Percentiles rank a stretch among this genome's conserved stretches.
Evolutionary conservation across 2,888 invertebrate species (phyloP).

Genomic region (Drosophila neotestacea): DNA sequence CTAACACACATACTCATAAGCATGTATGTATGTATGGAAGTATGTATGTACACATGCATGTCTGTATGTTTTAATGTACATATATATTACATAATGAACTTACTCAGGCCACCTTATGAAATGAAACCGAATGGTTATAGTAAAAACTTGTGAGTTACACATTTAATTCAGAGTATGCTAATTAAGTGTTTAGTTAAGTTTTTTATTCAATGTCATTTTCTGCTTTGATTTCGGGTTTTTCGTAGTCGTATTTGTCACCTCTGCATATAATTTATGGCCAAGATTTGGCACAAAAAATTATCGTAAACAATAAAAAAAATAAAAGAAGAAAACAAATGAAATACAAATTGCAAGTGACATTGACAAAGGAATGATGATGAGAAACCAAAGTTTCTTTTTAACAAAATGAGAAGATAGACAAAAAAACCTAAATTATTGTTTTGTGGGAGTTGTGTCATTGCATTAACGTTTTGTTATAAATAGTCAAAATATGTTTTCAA

Average conservation of each 20-base stretch:
- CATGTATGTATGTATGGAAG: background rate
- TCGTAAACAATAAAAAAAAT: background rate
- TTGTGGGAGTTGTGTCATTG: constrained; percentile 48
- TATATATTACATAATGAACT: constrained; percentile 35
- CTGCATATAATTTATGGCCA: constrained; percentile 51
- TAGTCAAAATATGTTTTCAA: constrained; percentile 45
- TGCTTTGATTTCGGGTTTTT: constrained; percentile 25
- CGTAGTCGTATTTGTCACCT: constrained; percentile 36
- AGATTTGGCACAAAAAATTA: constrained; percentile 48
- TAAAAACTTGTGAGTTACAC: constrained; percentile 26
- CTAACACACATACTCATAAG: constrained; percentile 15
- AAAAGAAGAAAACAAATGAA: constrained; percentile 18
- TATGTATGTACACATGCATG: background rate
- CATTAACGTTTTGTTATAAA: constrained; percentile 40
- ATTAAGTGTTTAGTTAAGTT: constrained; percentile 31
- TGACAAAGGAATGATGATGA: constrained; percentile 51
- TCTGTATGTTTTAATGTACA: constrained; percentile 1
- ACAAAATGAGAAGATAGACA: constrained; percentile 10
- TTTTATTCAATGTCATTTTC: constrained; percentile 38
- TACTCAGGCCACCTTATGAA: constrained; percentile 24
- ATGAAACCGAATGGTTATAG: constrained; percentile 23
- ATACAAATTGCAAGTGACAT: constrained; percentile 54
- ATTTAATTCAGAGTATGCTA: constrained; percentile 42
- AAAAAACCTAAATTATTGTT: constrained; percentile 36
- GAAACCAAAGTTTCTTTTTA: constrained; percentile 36